Evolutionary conservation across 2,113 vertebrate species (phyloP).

Genomic region (Micronycteris hirsuta): DNA sequence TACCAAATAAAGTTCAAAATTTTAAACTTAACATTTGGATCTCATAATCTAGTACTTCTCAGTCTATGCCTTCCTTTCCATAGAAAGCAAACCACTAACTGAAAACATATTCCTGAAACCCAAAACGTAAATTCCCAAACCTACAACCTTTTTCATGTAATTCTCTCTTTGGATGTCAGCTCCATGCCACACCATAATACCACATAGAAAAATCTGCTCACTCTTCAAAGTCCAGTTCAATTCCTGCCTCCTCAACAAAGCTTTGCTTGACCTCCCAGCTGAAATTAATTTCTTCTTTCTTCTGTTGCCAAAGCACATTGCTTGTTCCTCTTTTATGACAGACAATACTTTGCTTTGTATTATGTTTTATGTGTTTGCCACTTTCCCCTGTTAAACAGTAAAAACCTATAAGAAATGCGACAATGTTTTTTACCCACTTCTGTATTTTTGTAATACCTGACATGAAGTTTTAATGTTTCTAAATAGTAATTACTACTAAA

Average conservation of each 20-base stretch:
- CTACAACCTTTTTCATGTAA: not conserved
- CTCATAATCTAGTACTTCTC: not conserved
- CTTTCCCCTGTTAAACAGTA: not conserved
- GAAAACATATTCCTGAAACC: not conserved
- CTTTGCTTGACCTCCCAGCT: not conserved
- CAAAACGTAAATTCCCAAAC: conserved; percentile 4
- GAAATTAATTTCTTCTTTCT: conserved; percentile 7
- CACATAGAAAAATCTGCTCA: not conserved
- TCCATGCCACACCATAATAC: not conserved
- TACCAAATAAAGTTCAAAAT: not conserved
- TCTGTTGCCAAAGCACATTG: not conserved
- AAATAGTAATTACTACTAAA: not conserved
- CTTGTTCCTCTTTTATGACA: not conserved
- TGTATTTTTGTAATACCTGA: not conserved
- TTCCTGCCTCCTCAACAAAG: not conserved
- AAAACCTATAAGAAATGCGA: not conserved
- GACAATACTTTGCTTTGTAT: not conserved
- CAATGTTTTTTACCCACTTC: not conserved
- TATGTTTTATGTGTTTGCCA: conserved; percentile 12
- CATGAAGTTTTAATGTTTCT: not conserved
- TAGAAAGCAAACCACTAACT: not conserved
- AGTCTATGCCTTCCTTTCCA: not conserved
- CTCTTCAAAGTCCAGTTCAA: not conserved
- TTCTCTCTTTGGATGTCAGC: not conserved
- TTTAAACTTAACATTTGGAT: not conserved